Evolutionary conservation across 2,113 vertebrate genomes (phyloP).

Genomic region (Aleadryas rufinucha): DNA sequence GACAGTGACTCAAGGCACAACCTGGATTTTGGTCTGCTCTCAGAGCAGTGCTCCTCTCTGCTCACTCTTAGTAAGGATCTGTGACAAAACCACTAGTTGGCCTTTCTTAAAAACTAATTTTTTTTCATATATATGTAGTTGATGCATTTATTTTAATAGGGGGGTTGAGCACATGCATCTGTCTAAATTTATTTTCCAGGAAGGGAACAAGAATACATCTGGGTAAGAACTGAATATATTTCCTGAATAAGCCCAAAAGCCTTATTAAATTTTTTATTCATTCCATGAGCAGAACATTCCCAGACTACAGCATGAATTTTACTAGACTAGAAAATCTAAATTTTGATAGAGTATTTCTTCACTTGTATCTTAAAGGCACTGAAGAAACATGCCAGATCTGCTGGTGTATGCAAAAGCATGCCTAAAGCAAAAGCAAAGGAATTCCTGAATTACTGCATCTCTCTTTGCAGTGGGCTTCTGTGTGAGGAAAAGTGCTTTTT

Average conservation of each 20-base stretch:
- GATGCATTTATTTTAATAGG: neutral
- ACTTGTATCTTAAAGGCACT: neutral
- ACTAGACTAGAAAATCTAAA: neutral
- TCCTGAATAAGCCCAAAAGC: constrained; percentile 3
- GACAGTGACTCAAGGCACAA: neutral
- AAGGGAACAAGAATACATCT: neutral
- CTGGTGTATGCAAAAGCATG: neutral
- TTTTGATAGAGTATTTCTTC: neutral
- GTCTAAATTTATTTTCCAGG: neutral
- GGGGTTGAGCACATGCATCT: neutral
- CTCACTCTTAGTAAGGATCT: neutral
- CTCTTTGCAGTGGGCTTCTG: neutral
- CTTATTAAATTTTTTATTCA: constrained; percentile 22
- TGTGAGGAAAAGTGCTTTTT: neutral
- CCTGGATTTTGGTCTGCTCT: neutral
- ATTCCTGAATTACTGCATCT: neutral
- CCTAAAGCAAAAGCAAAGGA: neutral
- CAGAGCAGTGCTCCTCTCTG: neutral
- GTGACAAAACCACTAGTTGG: neutral
- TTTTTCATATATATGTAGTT: neutral
- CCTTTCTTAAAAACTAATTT: neutral
- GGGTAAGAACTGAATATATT: neutral
- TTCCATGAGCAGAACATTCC: constrained; percentile 1
- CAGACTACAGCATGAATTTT: neutral
- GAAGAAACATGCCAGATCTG: neutral